Conservation (phyloP, 2,797 vertebrate species). For the Muraenolepis orangiensis region DNA sequence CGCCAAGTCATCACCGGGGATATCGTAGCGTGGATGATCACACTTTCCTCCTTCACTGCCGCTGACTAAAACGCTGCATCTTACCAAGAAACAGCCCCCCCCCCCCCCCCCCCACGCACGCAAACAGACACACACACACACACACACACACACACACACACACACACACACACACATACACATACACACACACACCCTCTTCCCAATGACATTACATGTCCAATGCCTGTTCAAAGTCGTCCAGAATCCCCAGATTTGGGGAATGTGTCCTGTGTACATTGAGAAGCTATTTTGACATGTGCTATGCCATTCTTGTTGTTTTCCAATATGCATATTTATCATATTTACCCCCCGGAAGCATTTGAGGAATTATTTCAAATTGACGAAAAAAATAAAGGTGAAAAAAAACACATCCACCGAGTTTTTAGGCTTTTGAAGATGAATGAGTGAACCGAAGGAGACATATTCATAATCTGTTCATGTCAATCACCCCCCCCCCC, state of each 20-base stretch:
- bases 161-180: too few species aligned
- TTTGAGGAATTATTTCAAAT: not conserved
- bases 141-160: too few species aligned
- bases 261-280: not conserved
- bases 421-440: not conserved
- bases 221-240: not conserved
- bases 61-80: not conserved
- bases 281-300: not conserved
- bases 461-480: not conserved
- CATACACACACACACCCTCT: too few species aligned
- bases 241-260: not conserved
- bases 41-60: not conserved
- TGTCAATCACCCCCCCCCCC: not conserved
- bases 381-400: not conserved
- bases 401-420: not conserved
- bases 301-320: not conserved
- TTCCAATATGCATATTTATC: not conserved
- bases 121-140: too few species aligned
- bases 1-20: not conserved
- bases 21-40: constrained; percentile 4
- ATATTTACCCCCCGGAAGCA: not conserved
- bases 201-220: not conserved
- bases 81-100: not conserved
- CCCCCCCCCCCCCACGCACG: not conserved
- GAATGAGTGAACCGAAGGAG: not conserved